These are phyloP conservation scores for Heteropelma amictum DNA, from an alignment of 2,888 invertebrate genomes.

Conservation along the genomic window DNA sequence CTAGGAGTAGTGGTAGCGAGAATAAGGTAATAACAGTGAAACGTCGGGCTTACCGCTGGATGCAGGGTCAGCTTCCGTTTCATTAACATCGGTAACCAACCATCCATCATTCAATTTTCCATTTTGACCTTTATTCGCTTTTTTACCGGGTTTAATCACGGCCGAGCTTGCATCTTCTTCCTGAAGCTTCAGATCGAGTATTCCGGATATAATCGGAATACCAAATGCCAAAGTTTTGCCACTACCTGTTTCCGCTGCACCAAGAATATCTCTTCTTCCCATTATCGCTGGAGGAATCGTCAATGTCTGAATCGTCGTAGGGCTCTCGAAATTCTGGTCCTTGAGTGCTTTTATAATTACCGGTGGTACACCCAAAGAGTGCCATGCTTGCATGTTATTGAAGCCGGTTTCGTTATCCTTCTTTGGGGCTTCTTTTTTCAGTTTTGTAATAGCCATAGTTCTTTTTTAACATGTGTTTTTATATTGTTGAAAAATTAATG, in stretches of 20 bases:
- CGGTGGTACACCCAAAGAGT: constrained; percentile 84
- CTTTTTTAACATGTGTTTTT: not conserved
- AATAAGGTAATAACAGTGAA: too few relatives aligned
- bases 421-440: constrained; percentile 2
- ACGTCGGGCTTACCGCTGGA: constrained; percentile 13
- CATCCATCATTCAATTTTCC: constrained; percentile 36
- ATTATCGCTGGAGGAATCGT: constrained; percentile 91
- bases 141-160: constrained; percentile 35
- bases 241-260: constrained; percentile 99
- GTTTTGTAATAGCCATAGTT: constrained; percentile 32
- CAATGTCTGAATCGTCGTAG: constrained; percentile 93
- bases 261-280: constrained; percentile 94
- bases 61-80: constrained; percentile 36
- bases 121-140: constrained; percentile 29
- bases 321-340: constrained; percentile 87
- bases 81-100: constrained; percentile 51
- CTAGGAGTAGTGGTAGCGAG: too few relatives aligned
- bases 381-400: constrained; percentile 83
- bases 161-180: constrained; percentile 29
- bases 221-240: constrained; percentile 99
- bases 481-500: too few relatives aligned
- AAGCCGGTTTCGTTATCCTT: constrained; percentile 69
- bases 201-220: constrained; percentile 93
- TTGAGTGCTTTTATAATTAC: constrained; percentile 86
- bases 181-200: constrained; percentile 83